These are phyloP conservation scores for Tenthredo distinguenda DNA, from an alignment of 2,888 invertebrate genomes.

Conservation along the genomic window DNA sequence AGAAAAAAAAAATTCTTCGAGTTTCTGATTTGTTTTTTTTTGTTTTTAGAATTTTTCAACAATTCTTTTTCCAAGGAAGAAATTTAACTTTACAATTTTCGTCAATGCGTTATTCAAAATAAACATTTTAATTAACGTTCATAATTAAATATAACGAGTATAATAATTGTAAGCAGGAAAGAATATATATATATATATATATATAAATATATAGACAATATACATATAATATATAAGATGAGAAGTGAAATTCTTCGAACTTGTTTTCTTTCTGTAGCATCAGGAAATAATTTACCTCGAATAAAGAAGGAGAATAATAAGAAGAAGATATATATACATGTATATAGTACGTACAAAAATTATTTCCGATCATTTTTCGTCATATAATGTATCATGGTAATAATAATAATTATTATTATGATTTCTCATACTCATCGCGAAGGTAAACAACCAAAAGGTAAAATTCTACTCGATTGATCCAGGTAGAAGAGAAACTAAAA, in stretches of 20 bases:
- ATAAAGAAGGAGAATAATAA: background rate
- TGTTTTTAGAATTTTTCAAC: no score
- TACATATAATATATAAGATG: background rate
- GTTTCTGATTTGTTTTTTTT: no score
- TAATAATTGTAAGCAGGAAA: background rate
- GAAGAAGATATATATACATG: background rate
- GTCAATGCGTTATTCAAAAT: no score
- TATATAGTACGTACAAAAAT: background rate
- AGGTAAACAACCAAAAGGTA: background rate
- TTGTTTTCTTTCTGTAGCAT: background rate
- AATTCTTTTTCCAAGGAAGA: no score
- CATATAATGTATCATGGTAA: no score
- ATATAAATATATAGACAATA: background rate
- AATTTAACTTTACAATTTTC: no score
- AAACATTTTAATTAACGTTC: no score
- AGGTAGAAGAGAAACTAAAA: background rate
- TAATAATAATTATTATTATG: no score
- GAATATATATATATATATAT: background rate
- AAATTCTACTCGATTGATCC: background rate
- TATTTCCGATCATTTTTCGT: no score
- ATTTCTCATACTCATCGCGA: no score
- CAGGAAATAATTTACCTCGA: background rate
- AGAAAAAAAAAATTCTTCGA: no score
- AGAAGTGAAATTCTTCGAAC: background rate
- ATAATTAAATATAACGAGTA: no score